Evolutionary conservation across 2,113 vertebrate species (phyloP).

Genomic region (Stigmatopora nigra): DNA sequence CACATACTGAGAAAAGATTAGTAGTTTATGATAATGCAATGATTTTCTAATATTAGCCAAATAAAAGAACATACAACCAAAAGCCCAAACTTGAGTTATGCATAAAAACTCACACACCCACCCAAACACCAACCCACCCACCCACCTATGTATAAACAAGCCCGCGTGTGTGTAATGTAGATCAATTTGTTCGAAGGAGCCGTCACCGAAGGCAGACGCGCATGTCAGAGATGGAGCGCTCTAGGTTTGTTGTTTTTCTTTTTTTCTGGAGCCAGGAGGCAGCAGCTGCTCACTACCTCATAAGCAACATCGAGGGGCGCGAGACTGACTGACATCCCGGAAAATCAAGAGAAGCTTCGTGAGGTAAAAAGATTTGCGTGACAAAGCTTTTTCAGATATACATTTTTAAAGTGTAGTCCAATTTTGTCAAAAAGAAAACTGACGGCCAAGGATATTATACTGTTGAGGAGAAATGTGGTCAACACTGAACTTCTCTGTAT

Average conservation of each 20-base stretch:
- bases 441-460: no score
- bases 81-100: not conserved
- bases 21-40: no score
- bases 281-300: not conserved
- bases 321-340: not conserved
- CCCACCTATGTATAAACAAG: not conserved
- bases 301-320: not conserved
- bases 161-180: not conserved
- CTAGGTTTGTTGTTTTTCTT: not conserved
- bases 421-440: not conserved
- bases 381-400: not conserved
- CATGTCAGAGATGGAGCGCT: not conserved
- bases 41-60: no score
- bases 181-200: not conserved
- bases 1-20: no score
- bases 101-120: not conserved
- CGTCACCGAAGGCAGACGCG: not conserved
- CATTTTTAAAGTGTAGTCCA: not conserved
- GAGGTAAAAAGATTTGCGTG: not conserved
- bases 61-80: not conserved
- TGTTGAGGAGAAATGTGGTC: no score
- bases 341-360: not conserved
- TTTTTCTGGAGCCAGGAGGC: slow-evolving; percentile 2
- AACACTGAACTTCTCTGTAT: no score
- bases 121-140: not conserved